Conservation (phyloP, 2,113 vertebrate species). For the Chamaea fasciata region DNA sequence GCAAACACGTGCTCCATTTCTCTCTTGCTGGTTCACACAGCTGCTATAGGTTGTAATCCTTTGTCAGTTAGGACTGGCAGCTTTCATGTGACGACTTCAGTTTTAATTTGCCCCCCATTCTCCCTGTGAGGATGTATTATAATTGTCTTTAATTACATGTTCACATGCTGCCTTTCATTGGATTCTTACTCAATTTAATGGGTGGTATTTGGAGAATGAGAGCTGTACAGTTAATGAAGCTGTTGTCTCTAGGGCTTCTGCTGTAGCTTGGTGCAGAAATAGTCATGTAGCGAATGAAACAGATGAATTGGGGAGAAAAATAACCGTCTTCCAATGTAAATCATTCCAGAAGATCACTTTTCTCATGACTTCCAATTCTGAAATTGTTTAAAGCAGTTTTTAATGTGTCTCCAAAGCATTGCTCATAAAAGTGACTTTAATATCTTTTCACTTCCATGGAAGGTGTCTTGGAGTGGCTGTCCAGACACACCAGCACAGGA, state of each 20-base stretch:
- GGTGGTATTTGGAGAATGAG: neutral
- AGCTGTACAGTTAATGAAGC: neutral
- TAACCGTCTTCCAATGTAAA: neutral
- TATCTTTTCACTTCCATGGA: neutral
- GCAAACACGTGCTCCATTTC: neutral
- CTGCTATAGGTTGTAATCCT: slow-evolving; percentile 5
- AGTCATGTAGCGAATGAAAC: neutral
- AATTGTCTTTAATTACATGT: slow-evolving; percentile 24
- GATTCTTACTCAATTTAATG: neutral
- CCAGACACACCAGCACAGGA: neutral
- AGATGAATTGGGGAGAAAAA: neutral
- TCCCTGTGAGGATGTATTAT: neutral
- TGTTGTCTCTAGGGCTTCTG: neutral
- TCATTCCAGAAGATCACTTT: neutral
- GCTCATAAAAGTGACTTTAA: neutral
- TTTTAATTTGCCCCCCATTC: neutral
- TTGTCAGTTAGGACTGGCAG: neutral
- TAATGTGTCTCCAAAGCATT: neutral
- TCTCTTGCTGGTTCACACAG: neutral
- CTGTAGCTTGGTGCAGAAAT: neutral
- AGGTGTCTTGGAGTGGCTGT: neutral
- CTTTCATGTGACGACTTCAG: neutral
- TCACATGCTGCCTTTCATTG: neutral
- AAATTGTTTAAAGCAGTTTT: neutral
- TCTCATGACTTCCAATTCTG: neutral